Evolutionary conservation across 2,888 invertebrate genomes (phyloP).

Genomic region (Apodemia mormo): DNA sequence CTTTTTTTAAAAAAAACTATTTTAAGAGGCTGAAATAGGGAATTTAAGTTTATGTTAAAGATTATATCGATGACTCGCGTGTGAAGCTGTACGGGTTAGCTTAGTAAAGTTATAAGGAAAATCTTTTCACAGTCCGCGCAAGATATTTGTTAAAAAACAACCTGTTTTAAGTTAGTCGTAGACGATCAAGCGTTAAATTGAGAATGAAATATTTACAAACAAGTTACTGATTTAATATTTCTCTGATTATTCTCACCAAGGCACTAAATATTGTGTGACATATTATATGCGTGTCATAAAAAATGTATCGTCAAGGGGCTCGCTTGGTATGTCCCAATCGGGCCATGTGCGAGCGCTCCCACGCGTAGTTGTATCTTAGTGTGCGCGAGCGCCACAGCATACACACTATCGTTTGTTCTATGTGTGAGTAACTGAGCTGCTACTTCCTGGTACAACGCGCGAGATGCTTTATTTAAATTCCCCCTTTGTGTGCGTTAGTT

Average conservation of each 20-base stretch:
- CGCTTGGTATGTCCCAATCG: slow-evolving; percentile 76
- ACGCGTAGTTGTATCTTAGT: slow-evolving; percentile 74
- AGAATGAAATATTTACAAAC: background rate
- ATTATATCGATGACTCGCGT: no score
- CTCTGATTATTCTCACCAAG: slow-evolving; percentile 23
- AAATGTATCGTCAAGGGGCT: slow-evolving; percentile 77
- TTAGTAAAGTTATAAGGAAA: background rate
- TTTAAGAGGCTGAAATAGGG: no score
- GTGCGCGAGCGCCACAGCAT: slow-evolving; percentile 75
- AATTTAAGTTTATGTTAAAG: no score
- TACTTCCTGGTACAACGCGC: slow-evolving; percentile 80
- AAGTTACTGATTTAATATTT: slow-evolving; percentile 15
- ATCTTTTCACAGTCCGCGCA: background rate
- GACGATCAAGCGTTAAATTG: background rate
- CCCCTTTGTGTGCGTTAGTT: slow-evolving; percentile 72
- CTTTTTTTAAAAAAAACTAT: no score
- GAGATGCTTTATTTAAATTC: slow-evolving; percentile 79
- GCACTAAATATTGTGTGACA: slow-evolving; percentile 53
- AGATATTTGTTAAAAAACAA: background rate
- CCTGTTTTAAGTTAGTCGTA: background rate
- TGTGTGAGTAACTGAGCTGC: slow-evolving; percentile 72
- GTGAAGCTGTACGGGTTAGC: no score
- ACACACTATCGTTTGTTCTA: slow-evolving; percentile 53
- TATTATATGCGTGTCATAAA: slow-evolving; percentile 67
- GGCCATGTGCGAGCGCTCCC: slow-evolving; percentile 80